Evolutionary conservation across 2,888 invertebrate species (phyloP), one percentile per base, ranked within the genome.

Genomic region (Pristionchus arcanus): DNA sequence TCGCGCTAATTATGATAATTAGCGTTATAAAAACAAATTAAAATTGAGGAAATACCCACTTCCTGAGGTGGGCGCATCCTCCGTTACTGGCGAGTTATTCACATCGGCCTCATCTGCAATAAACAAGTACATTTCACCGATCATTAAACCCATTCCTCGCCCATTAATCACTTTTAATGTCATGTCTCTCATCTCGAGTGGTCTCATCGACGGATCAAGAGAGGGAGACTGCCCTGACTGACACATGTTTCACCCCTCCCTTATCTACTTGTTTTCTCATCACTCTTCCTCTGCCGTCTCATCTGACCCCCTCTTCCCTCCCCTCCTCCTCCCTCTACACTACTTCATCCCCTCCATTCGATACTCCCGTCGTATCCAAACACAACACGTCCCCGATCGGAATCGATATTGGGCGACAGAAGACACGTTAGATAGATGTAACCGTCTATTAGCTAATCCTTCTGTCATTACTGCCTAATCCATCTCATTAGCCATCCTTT

Each of bases 201-300:
- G 71, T 71, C 71, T 34, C 34, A 68, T 59, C 59, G 19, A 3
- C 66, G 13, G 66, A 66, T 71, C 71, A 31, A 71, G 71, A 15
- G 71, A 37, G 28, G 2, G 42, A 15, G 13, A 31, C 31, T 21
- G 28, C 19, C n/a, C 16, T 9, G 84, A n/a, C 34, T 55, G 59
- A 84, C 31, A 84, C 55, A 84, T 84, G 59, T 53, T 59, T 84
- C 84, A 21, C 84, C n/a, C 53, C 55, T 84, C 84, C 42, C 84
- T 84, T 42, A 53, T 84, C 84, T 31, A 55, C 84, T 59, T 84
- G 55, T 84, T 84, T 84, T 84, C 53, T 84, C 84, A 84, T 59
- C 55, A 34, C 84, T 84, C 84, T 55, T 19, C 34, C 37, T n/a
- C n/a, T n/a, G 28, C 16, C 71, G 42, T 34, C 59, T 71, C 71